Evolutionary conservation across 1,140 invertebrate species (phyloP), one percentile per base, ranked within the genome.

Genomic region (Diachasma alloeum): DNA sequence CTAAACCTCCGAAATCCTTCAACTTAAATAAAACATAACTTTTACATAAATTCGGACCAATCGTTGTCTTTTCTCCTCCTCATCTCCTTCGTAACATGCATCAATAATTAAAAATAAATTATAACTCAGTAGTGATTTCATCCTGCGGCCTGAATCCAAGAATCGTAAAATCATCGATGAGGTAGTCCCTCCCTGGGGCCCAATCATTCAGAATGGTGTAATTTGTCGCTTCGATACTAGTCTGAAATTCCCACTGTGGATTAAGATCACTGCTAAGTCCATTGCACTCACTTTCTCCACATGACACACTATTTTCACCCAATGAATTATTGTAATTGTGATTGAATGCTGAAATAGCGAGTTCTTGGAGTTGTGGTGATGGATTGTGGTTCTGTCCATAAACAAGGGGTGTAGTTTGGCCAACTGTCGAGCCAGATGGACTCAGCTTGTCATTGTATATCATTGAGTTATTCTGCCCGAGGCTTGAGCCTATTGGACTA

Each of bases 91-190:
- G 17, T 74, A 68, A 26, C 36, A 68, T 66, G 8, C 37, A 66
- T 24, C 15, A 68, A 37, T 44, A 42, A 31, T 31, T 15, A 36
- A 71, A 67, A 56, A 39, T 77, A 76, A 53, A 74, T 91, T 89
- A 94, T 83, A 95, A 91, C 90, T 94, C 94, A 73, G 94, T 95
- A 68, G 94, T 94, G 78, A 95, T 94, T 90, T 94, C 94, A 85
- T 95, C 94, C 85, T 95, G 94, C 3, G 94, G 94, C 79, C 94
- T 90, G 82, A 94, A 93, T 19, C 93, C 93, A 82, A 94, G 90
- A 82, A 93, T 92, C 81, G 93, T 93, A 79, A 94, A 93, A 84
- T 94, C 93, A 79, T 94, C 93, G 80, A 94, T 93, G 46, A 93
- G 86, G 89, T 93, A 94, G 48, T 93, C 93, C 80, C 88, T 90